Evolutionary conservation across 1,140 invertebrate species (phyloP).

Genomic region (Diorhabda elongata): DNA sequence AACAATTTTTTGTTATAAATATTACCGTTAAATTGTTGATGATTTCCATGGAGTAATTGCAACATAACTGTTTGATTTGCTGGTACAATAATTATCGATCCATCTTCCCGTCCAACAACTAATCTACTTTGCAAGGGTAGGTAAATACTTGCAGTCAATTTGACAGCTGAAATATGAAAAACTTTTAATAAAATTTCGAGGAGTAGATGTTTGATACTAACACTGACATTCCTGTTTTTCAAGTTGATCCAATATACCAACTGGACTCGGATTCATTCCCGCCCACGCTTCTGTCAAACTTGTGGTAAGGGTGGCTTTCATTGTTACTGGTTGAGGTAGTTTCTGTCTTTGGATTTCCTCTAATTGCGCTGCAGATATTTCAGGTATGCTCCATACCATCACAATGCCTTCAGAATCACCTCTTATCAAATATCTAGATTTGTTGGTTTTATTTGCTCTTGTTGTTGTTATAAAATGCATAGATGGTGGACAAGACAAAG

Average conservation of each 20-base stretch:
- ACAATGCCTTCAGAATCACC: slow-evolving; percentile 89
- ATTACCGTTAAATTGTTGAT: slow-evolving; percentile 80
- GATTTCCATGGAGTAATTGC: slow-evolving; percentile 85
- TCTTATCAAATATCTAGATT: slow-evolving; percentile 66
- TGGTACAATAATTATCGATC: slow-evolving; percentile 94
- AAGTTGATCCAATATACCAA: slow-evolving; percentile 87
- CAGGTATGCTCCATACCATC: slow-evolving; percentile 82
- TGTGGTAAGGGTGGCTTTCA: slow-evolving; percentile 70
- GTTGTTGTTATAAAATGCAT: slow-evolving; percentile 70
- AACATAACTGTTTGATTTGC: slow-evolving; percentile 93
- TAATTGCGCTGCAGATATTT: slow-evolving; percentile 67
- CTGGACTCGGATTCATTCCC: slow-evolving; percentile 77
- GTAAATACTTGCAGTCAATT: slow-evolving; percentile 89
- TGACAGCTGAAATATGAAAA: slow-evolving; percentile 50
- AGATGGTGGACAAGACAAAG: slow-evolving; percentile 84
- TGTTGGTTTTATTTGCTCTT: slow-evolving; percentile 55
- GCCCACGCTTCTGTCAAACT: slow-evolving; percentile 83
- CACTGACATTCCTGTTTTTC: slow-evolving; percentile 50
- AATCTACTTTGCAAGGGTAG: slow-evolving; percentile 87
- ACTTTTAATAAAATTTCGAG: not conserved
- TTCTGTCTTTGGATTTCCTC: slow-evolving; percentile 54
- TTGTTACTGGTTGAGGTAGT: slow-evolving; percentile 45
- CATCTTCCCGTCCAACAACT: slow-evolving; percentile 92
- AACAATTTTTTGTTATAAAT: not conserved
- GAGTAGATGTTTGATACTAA: slow-evolving; percentile 19